Conservation (phyloP, 2,797 vertebrate genomes). For the Acrossocheilus fasciatus region DNA sequence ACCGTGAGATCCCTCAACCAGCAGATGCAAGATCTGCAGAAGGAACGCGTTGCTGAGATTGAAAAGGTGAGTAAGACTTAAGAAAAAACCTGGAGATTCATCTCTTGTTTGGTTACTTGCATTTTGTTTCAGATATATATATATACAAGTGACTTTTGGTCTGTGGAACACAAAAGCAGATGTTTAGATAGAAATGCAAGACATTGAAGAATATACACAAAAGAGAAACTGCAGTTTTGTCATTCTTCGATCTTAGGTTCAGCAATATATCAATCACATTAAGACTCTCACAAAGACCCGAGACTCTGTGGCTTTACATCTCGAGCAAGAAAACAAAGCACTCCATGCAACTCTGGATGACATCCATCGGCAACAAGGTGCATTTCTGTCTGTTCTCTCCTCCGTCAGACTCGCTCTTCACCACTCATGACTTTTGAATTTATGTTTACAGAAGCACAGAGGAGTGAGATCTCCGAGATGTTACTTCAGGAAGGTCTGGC, state of each 20-base stretch:
- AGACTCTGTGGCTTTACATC: slow-evolving; percentile 72
- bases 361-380: slow-evolving; percentile 78
- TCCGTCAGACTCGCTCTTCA: background rate
- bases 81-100: background rate
- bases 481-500: slow-evolving; percentile 84
- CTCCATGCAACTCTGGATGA: slow-evolving; percentile 75
- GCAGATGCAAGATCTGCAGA: slow-evolving; percentile 67
- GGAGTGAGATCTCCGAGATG: slow-evolving; percentile 85
- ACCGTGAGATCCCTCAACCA: slow-evolving; percentile 60
- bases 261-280: slow-evolving; percentile 80
- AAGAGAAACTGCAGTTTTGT: background rate
- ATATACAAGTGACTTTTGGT: background rate
- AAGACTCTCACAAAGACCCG: slow-evolving; percentile 76
- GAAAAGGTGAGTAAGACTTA: slow-evolving; percentile 60
- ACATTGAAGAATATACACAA: background rate
- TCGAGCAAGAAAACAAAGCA: slow-evolving; percentile 81
- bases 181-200: background rate
- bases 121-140: background rate
- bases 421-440: background rate
- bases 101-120: background rate
- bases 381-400: background rate
- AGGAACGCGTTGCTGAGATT: slow-evolving; percentile 69
- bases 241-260: slow-evolving; percentile 71
- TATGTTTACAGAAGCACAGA: slow-evolving; percentile 77
- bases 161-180: background rate